A percentile compares a stretch with the other conserved stretches of the same genome.
Evolutionary conservation across 2,797 vertebrate genomes (phyloP).

Genomic region (Rhinichthys osculus): DNA sequence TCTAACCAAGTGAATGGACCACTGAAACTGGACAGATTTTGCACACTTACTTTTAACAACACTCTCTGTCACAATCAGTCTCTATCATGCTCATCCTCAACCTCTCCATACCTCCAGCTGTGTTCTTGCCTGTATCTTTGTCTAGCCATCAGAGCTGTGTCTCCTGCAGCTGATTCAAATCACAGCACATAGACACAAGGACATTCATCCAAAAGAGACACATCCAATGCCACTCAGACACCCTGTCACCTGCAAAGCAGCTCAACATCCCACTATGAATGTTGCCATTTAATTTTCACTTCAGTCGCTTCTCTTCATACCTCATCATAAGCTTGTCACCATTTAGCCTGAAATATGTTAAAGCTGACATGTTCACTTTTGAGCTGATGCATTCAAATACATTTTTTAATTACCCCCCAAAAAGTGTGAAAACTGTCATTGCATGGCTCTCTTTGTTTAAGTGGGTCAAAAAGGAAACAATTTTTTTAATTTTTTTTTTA

Average conservation of each 20-base stretch:
- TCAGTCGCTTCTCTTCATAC: background rate
- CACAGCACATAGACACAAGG: slow-evolving; percentile 12
- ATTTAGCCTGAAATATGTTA: background rate
- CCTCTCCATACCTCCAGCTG: background rate
- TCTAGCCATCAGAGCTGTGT: slow-evolving; percentile 1
- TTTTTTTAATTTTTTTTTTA: no score
- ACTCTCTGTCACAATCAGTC: background rate
- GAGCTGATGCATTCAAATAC: background rate
- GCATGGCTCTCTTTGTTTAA: background rate
- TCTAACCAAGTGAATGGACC: background rate
- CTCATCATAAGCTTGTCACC: background rate
- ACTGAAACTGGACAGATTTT: slow-evolving; percentile 1
- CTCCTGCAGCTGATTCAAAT: slow-evolving; percentile 31
- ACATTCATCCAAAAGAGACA: slow-evolving; percentile 19
- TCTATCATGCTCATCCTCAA: background rate
- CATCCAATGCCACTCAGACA: background rate
- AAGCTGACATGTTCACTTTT: background rate
- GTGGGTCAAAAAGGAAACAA: background rate
- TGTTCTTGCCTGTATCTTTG: slow-evolving; percentile 12
- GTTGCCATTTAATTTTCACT: background rate
- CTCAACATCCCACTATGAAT: background rate
- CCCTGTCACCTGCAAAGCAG: slow-evolving; percentile 26
- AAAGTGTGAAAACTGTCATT: background rate
- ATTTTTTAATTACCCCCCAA: background rate
- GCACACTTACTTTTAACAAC: background rate